phyloP scores from a whole-genome alignment of 2,888 invertebrate species.

The Cantharis flavilabris region DNA sequence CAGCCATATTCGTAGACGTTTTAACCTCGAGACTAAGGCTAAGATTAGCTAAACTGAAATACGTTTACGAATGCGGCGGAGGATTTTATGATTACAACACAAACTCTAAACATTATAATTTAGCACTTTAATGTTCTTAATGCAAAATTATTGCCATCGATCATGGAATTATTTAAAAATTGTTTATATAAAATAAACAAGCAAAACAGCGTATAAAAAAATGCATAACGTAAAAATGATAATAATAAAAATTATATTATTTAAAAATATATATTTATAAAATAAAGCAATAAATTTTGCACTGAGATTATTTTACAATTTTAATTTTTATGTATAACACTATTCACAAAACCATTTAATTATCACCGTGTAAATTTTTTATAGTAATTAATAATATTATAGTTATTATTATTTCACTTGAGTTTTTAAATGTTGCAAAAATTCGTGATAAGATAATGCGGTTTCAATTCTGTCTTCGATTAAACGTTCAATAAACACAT shows the following conservation, averaged over 20 bases:
- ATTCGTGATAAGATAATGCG: constrained; percentile 96
- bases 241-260: background rate
- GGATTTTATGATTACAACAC: background rate
- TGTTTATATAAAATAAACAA: background rate
- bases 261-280: background rate
- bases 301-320: constrained; percentile 4
- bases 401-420: constrained; percentile 75
- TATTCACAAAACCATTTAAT: constrained; percentile 24
- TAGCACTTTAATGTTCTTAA: constrained; percentile 7
- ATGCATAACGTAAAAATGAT: background rate
- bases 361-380: constrained; percentile 14
- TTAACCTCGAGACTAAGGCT: background rate
- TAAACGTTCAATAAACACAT: constrained; percentile 83
- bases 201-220: background rate
- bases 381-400: background rate
- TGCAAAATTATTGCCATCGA: constrained; percentile 14
- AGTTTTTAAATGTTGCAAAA: constrained; percentile 91
- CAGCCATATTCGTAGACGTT: background rate
- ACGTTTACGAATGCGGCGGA: background rate
- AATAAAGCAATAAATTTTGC: constrained; percentile 19
- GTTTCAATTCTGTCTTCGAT: constrained; percentile 95
- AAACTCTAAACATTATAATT: background rate
- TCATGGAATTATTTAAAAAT: background rate
- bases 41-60: background rate
- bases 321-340: background rate